A percentile compares a stretch with the other conserved stretches of the same genome.
Evolutionary conservation across 2,888 invertebrate species (phyloP).

Genomic region (Lasioglossum calceatum): DNA sequence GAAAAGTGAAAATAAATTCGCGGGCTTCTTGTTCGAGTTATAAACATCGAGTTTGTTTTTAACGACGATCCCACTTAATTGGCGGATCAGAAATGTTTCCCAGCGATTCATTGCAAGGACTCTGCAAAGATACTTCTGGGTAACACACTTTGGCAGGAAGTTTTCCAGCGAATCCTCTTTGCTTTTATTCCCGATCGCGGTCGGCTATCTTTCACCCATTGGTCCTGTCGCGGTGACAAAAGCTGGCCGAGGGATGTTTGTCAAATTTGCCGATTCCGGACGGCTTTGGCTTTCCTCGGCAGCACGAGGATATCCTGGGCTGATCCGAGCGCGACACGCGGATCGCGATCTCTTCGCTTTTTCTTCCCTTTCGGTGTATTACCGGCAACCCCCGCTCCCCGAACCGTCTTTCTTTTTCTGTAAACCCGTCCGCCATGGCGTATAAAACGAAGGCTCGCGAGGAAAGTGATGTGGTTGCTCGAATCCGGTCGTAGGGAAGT

Average conservation of each 20-base stretch:
- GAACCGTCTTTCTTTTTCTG: slow-evolving; percentile 2
- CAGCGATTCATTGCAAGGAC: neutral
- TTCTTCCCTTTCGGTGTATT: slow-evolving; percentile 13
- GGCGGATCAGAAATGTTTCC: neutral
- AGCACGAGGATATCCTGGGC: neutral
- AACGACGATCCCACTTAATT: neutral
- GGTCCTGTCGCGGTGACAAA: slow-evolving; percentile 50
- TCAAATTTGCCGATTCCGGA: slow-evolving; percentile 47
- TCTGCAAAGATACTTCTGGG: neutral
- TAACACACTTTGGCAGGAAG: neutral
- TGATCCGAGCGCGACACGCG: slow-evolving; percentile 12
- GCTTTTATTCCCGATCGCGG: slow-evolving; percentile 2
- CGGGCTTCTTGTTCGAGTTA: neutral
- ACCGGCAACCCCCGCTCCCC: neutral
- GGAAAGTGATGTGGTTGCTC: slow-evolving; percentile 9
- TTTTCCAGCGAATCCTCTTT: neutral
- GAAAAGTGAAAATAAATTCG: too few species aligned
- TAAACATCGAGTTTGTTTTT: neutral
- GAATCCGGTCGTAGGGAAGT: slow-evolving; percentile 34
- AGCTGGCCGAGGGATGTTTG: slow-evolving; percentile 49
- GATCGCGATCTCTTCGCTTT: slow-evolving; percentile 20
- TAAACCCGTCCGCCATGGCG: neutral
- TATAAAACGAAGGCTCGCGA: neutral
- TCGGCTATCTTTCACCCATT: slow-evolving; percentile 49
- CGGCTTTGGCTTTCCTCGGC: slow-evolving; percentile 25